Evolutionary conservation across 2,888 invertebrate genomes (phyloP), one percentile per base, ranked within the genome.

Genomic region (Cryptus viduatorius): DNA sequence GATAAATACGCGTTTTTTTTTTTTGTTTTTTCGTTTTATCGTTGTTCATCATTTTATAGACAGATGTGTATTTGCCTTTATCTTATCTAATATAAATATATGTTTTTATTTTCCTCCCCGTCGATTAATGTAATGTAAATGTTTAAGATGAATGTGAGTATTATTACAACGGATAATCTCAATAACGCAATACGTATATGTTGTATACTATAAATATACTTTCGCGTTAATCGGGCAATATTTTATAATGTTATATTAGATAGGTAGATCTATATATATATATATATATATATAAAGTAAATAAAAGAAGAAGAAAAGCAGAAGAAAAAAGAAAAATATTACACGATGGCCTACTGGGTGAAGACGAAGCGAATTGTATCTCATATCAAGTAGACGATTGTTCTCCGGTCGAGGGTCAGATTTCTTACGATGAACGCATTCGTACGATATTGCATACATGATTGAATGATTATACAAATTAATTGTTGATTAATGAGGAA

Each of bases 211-310:
- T 83, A 84, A 84, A 82, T 85, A 86, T 85, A 79, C 82, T 12
- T 71, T 65, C 78, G 84, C 80, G 86, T 86, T 86, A 77, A 79
- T 86, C 78, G 77, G 85, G 85, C 86, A 86, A 88, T 86, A 87
- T 90, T 90, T 91, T 89, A 87, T 90, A 90, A 90, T 84, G 80
- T 90, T 84, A 87, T 89, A 90, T 88, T 90, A 88, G 85, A 85
- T 89, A 89, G 87, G 64, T 80, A 83, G 73, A 82, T 81, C 61
- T 81, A 86, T 37, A 37, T 37, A 37, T 37, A 37, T 37, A 37
- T 37, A 37, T 37, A n/a, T n/a, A n/a, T n/a, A n/a, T 80, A 84
- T 46, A 83, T 79, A 56, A 67, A 64, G 37, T 78, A 86, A 31
- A 77, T 31, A 67, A 31, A 72, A 56, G 78, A 65, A 64, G 53